Base-by-base conservation (phyloP, 2,888 invertebrate genomes). In the Masnerella sp. region DNA sequence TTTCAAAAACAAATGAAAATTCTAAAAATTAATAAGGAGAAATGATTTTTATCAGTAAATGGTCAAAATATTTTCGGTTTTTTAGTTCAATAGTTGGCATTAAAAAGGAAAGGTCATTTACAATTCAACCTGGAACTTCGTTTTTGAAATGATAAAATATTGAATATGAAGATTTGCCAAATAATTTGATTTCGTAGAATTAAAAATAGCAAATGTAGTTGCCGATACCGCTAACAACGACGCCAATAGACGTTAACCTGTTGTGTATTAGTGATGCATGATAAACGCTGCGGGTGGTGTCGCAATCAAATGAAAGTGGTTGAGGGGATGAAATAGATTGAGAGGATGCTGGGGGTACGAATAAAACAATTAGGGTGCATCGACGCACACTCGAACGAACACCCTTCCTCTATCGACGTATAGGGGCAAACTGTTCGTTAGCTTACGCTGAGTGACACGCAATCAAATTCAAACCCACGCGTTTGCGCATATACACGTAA, bases 331-430 rank as follows among this genome's bases (percentile, higher is more conserved):
- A 80, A 84, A 85, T 85, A 85, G 84, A 85, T 84, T 82, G 84
- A 84, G 83, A 81, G 82, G 79, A 79, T 74, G 77, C 79, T 75
- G 71, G 80, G 81, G 81, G 79, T 81, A 80, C 80, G 85, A 85
- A 84, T 85, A 85, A 86, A 86, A 86, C 85, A 86, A 86, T 86
- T 86, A 86, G 82, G 83, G 80, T 82, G 82, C 83, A 81, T 80
- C 81, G 84, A 82, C 80, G 84, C 79, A 84, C 84, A 83, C 86
- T 85, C 82, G 83, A 85, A 77, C 78, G 84, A 79, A 80, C 85
- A 85, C 83, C 85, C 84, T 79, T 80, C 80, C 74, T 67, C 64
- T 70, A 73, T 62, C 74, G 65, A 71, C 58, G 58, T 77, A 77
- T 77, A 71, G 75, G 74, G 76, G 78, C 74, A 62, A 69, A 75